Evolutionary conservation across 1,140 invertebrate species (phyloP).

Genomic region (Wasmannia auropunctata): DNA sequence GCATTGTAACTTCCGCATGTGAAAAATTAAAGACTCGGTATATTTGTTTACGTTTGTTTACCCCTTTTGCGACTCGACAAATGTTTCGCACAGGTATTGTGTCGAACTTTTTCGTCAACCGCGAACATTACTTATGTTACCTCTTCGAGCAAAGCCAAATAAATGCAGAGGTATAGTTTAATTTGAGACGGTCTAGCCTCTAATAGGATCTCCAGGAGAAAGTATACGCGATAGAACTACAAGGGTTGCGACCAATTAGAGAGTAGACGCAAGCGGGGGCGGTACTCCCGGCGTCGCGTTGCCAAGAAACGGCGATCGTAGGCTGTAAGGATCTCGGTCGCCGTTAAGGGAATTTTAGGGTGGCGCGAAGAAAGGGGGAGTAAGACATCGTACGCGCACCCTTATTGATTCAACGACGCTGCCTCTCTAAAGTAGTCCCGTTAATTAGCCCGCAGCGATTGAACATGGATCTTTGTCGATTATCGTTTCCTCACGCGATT

Average conservation of each 20-base stretch:
- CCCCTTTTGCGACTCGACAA: neutral
- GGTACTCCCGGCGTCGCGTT: conserved; percentile 74
- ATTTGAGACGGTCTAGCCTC: neutral
- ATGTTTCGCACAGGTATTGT: neutral
- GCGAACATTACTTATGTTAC: neutral
- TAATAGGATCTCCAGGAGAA: conserved; percentile 35
- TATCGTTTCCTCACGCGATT: conserved; percentile 43
- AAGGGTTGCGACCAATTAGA: conserved; percentile 77
- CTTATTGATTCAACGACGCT: conserved; percentile 77
- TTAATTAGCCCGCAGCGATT: conserved; percentile 68
- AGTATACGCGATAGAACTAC: conserved; percentile 60
- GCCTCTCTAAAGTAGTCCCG: conserved; percentile 68
- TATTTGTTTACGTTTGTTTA: neutral
- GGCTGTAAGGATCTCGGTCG: conserved; percentile 69
- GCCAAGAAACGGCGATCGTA: conserved; percentile 77
- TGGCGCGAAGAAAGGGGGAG: conserved; percentile 53
- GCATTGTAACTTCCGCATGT: neutral
- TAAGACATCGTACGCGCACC: conserved; percentile 65
- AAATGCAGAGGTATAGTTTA: neutral
- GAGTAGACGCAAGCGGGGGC: conserved; percentile 71
- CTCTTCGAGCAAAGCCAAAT: neutral
- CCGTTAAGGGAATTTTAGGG: conserved; percentile 70
- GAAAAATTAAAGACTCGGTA: neutral
- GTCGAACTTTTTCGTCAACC: neutral
- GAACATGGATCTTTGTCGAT: conserved; percentile 43